A percentile compares a stretch with the other conserved stretches of the same genome.
Evolutionary conservation across 2,797 vertebrate genomes (phyloP).

Genomic region (Crenichthys baileyi): DNA sequence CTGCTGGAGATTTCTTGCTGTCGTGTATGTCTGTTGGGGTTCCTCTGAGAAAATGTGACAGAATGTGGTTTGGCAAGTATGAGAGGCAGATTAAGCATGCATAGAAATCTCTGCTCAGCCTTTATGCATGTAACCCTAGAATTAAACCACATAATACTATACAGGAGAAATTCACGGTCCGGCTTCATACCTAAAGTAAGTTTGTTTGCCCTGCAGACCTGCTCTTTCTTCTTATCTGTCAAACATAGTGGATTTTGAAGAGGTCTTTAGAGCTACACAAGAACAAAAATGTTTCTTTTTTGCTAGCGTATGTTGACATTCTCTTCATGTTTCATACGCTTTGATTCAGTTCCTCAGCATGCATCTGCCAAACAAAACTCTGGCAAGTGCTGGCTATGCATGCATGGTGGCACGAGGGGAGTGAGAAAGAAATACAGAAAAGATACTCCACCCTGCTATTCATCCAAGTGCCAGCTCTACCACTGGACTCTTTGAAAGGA

Average conservation of each 20-base stretch:
- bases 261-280: slow-evolving; percentile 10
- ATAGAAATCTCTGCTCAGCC: slow-evolving; percentile 26
- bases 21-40: background rate
- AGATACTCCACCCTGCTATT: slow-evolving; percentile 79
- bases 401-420: slow-evolving; percentile 66
- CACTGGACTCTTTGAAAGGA: slow-evolving; percentile 67
- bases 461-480: slow-evolving; percentile 44
- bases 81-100: slow-evolving; percentile 25
- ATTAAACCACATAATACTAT: slow-evolving; percentile 58
- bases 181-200: slow-evolving; percentile 48
- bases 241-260: slow-evolving; percentile 17
- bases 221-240: slow-evolving; percentile 32
- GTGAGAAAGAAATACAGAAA: slow-evolving; percentile 61
- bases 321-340: slow-evolving; percentile 54
- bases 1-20: slow-evolving; percentile 10
- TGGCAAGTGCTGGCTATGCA: slow-evolving; percentile 58
- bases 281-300: slow-evolving; percentile 19
- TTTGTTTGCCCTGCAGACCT: slow-evolving; percentile 44
- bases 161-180: slow-evolving; percentile 52
- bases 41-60: slow-evolving; percentile 5
- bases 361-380: slow-evolving; percentile 70
- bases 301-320: slow-evolving; percentile 54
- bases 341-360: slow-evolving; percentile 60
- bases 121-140: slow-evolving; percentile 42
- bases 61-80: slow-evolving; percentile 18